Conservation (phyloP, 2,888 invertebrate species). For the Uloborus plumipes region DNA sequence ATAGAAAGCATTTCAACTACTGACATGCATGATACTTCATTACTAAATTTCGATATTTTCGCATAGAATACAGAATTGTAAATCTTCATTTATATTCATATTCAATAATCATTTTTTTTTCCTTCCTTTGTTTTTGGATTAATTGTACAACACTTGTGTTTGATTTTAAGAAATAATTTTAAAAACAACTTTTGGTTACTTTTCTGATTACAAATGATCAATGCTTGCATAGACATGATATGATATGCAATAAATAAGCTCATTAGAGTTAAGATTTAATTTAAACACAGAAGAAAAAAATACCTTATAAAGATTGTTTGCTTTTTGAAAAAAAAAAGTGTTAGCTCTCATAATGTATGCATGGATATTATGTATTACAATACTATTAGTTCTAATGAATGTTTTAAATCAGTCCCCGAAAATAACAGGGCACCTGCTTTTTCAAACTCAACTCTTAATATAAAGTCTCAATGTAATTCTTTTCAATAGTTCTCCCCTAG, state of each 20-base stretch:
- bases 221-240: background rate
- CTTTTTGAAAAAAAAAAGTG: background rate
- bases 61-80: background rate
- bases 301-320: background rate
- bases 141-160: background rate
- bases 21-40: background rate
- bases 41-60: background rate
- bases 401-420: too few species aligned
- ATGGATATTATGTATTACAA: too few species aligned
- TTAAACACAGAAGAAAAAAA: background rate
- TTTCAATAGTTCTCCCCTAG: too few species aligned
- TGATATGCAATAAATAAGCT: conserved; percentile 48
- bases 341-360: background rate
- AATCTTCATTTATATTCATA: background rate
- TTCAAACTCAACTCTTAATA: too few species aligned
- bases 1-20: background rate
- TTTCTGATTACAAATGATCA: background rate
- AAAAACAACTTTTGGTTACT: background rate
- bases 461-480: too few species aligned
- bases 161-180: background rate
- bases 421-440: too few species aligned
- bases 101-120: too few species aligned
- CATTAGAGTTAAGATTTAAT: background rate
- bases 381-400: too few species aligned
- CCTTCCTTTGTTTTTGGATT: too few species aligned